A percentile compares a stretch with the other conserved stretches of the same genome.
phyloP scores from a whole-genome alignment of 1,140 invertebrate species.

The Drosophila ananassae region DNA sequence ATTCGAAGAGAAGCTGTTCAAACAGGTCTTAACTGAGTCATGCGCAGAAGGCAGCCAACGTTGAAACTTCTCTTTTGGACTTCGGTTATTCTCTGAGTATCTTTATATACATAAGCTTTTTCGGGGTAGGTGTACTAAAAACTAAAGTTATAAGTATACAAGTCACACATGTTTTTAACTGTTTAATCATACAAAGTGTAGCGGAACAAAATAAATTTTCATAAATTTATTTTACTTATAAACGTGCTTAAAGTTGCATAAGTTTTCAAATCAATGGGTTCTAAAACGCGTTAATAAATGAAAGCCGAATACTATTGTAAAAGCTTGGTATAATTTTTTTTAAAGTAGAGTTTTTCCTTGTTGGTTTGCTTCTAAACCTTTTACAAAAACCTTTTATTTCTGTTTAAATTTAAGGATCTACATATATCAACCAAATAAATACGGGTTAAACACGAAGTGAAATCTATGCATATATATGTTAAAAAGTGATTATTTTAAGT shows the following conservation, averaged over 20 bases:
- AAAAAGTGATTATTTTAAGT: neutral
- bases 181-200: conserved; percentile 19
- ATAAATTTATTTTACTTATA: conserved; percentile 56
- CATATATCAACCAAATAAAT: neutral
- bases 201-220: conserved; percentile 24
- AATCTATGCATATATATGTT: too few relatives aligned
- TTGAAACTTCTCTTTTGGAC: neutral
- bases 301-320: neutral
- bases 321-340: neutral
- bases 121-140: conserved; percentile 18
- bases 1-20: neutral
- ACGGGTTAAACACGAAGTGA: neutral
- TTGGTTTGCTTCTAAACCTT: too few relatives aligned
- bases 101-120: conserved; percentile 44
- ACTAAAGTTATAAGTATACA: conserved; percentile 48
- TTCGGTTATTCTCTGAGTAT: neutral
- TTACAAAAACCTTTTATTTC: too few relatives aligned
- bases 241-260: conserved; percentile 44
- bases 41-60: neutral
- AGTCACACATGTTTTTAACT: conserved; percentile 13
- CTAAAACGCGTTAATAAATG: neutral
- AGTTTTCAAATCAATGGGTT: neutral
- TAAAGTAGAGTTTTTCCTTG: too few relatives aligned
- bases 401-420: too few relatives aligned
- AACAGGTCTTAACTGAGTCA: neutral